These are phyloP conservation scores for Ophioninae sp. DNA, from an alignment of 2,888 invertebrate species.

Conservation along the genomic window DNA sequence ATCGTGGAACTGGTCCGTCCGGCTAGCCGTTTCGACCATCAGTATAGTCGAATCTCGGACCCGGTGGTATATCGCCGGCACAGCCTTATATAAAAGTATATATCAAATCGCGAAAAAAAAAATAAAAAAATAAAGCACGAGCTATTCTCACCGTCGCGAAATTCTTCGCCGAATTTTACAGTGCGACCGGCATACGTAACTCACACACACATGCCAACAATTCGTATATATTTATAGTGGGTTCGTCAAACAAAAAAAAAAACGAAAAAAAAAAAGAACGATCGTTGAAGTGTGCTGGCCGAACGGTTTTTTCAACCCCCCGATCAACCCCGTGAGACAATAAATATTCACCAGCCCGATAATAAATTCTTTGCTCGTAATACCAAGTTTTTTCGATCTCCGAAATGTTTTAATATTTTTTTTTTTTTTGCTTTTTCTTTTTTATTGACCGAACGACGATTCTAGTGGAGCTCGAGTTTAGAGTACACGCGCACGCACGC, in stretches of 20 bases:
- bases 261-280: neutral
- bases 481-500: neutral
- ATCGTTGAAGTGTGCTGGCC: slow-evolving; percentile 32
- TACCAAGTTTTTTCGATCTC: neutral
- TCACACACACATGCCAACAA: neutral
- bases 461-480: neutral
- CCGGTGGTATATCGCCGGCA: slow-evolving; percentile 65
- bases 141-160: slow-evolving; percentile 41
- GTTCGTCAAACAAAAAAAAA: slow-evolving; percentile 5
- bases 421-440: neutral
- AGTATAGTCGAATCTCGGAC: slow-evolving; percentile 70
- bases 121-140: too few species aligned
- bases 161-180: slow-evolving; percentile 19
- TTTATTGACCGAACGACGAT: neutral
- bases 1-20: slow-evolving; percentile 62
- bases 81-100: slow-evolving; percentile 51
- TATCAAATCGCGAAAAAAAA: slow-evolving; percentile 39
- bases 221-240: slow-evolving; percentile 3
- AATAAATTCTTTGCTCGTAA: neutral
- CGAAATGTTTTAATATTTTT: neutral
- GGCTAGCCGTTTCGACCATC: slow-evolving; percentile 70
- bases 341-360: slow-evolving; percentile 18
- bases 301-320: neutral
- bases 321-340: slow-evolving; percentile 19
- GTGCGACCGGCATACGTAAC: slow-evolving; percentile 7